Conservation (phyloP, 2,113 vertebrate genomes). For the Arothron firmamentum region DNA sequence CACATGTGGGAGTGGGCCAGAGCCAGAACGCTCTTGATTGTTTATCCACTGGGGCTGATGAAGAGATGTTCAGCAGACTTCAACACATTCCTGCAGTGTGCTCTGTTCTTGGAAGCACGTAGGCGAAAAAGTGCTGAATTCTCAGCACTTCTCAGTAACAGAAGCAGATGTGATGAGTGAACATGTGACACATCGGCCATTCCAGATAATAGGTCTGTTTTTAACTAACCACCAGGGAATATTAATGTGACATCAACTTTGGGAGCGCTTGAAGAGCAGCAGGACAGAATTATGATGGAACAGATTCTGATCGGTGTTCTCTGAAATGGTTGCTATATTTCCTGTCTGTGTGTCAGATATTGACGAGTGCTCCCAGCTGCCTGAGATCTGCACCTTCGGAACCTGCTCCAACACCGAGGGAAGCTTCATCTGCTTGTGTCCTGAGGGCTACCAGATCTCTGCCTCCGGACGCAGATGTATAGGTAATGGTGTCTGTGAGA, state of each 20-base stretch:
- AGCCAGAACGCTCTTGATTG: constrained; percentile 47
- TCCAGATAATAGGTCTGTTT: constrained; percentile 13
- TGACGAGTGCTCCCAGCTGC: constrained; percentile 86
- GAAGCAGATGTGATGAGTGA: constrained; percentile 48
- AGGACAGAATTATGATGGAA: background rate
- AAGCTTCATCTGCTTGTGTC: constrained; percentile 90
- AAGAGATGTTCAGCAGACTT: constrained; percentile 62
- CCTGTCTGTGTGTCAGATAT: constrained; percentile 80
- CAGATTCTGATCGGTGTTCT: background rate
- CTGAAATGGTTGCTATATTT: background rate
- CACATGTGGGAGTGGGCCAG: constrained; percentile 45
- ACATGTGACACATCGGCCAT: constrained; percentile 29
- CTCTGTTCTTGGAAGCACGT: constrained; percentile 56
- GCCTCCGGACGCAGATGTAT: constrained; percentile 87
- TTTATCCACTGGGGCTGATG: constrained; percentile 63
- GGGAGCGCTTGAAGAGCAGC: background rate
- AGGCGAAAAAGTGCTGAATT: constrained; percentile 40
- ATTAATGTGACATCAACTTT: constrained; percentile 21
- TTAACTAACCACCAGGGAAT: constrained; percentile 5
- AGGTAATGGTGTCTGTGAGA: constrained; percentile 73
- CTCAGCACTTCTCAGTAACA: constrained; percentile 44
- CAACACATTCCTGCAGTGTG: constrained; percentile 59
- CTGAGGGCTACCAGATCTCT: constrained; percentile 88
- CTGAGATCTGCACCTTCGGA: constrained; percentile 87
- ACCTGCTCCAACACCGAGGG: constrained; percentile 91